Conservation (phyloP, 2,797 vertebrate species). For the Lepilemur septentrionalis region DNA sequence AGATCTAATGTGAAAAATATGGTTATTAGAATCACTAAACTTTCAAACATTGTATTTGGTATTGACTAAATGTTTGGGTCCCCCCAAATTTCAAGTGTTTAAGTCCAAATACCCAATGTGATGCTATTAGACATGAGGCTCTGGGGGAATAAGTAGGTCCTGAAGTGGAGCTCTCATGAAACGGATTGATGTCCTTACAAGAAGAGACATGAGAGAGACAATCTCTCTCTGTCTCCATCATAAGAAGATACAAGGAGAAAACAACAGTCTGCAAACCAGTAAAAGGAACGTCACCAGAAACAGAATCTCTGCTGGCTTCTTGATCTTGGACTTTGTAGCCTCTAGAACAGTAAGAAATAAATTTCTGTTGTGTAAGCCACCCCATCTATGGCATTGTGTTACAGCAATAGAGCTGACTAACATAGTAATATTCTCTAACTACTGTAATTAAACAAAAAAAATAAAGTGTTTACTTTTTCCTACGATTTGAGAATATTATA, state of each 20-base stretch:
- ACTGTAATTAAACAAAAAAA: neutral
- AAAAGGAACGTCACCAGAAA: neutral
- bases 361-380: neutral
- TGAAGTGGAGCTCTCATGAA: neutral
- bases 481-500: neutral
- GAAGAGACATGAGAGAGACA: neutral
- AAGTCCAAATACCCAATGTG: neutral
- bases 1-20: neutral
- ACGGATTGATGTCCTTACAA: neutral
- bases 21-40: neutral
- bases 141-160: neutral
- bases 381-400: neutral
- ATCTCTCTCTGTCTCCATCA: neutral
- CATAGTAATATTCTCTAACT: neutral
- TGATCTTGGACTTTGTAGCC: neutral
- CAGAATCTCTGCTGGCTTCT: rapidly evolving
- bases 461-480: neutral
- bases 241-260: neutral
- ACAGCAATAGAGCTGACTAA: neutral
- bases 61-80: neutral
- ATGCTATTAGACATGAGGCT: neutral
- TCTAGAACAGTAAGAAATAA: neutral
- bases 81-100: neutral
- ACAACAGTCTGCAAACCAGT: neutral
- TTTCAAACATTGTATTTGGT: neutral